Evolutionary conservation across 1,140 invertebrate species (phyloP).

Genomic region (Eriocheir sinensis): DNA sequence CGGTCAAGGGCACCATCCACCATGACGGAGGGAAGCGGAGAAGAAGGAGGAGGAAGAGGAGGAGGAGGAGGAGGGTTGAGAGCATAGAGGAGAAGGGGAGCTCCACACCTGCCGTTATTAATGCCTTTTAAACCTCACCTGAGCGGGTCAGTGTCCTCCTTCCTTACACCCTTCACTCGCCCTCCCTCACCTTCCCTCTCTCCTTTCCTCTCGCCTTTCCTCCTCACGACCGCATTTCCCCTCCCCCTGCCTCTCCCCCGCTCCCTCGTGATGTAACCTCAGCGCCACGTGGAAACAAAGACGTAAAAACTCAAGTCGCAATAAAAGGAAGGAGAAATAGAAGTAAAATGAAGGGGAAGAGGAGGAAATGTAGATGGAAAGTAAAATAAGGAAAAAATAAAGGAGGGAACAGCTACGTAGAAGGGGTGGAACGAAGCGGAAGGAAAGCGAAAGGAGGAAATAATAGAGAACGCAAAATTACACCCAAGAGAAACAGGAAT

Average conservation of each 20-base stretch:
- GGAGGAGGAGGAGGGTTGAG: neutral
- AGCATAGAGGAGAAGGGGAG: neutral
- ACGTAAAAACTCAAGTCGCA: neutral
- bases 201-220: neutral
- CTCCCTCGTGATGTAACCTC: neutral
- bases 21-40: constrained; percentile 26
- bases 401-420: neutral
- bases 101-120: constrained; percentile 69
- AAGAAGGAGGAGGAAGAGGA: neutral
- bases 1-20: constrained; percentile 47
- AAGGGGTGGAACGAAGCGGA: neutral
- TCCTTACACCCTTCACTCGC: neutral
- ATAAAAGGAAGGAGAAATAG: neutral
- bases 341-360: neutral
- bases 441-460: constrained; percentile 32
- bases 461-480: neutral
- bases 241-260: neutral
- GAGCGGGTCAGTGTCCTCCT: constrained; percentile 54
- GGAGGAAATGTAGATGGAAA: neutral
- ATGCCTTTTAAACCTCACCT: constrained; percentile 47
- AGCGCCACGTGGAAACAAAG: neutral
- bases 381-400: neutral
- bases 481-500: neutral
- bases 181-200: neutral
- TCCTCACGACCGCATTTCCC: too few relatives aligned